These are phyloP conservation scores for Operophtera brumata DNA, from an alignment of 2,888 invertebrate species.

Conservation along the genomic window DNA sequence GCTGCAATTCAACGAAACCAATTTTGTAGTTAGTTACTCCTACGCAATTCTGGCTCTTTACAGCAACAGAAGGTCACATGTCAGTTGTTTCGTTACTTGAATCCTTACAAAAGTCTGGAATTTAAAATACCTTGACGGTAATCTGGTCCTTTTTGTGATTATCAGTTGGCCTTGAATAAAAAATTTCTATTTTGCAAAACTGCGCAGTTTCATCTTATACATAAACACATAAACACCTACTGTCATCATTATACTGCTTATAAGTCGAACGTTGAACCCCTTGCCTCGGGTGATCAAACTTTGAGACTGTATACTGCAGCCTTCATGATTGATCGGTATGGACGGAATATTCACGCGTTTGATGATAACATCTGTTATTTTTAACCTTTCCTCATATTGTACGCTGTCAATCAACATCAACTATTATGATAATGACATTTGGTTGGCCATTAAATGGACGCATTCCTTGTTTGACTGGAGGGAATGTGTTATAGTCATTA, in stretches of 20 bases:
- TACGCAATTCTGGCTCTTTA: constrained; percentile 61
- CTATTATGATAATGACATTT: not conserved
- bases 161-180: not conserved
- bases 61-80: constrained; percentile 55
- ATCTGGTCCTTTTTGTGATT: not conserved
- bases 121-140: constrained; percentile 1
- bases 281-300: constrained; percentile 48
- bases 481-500: constrained; percentile 14
- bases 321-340: constrained; percentile 43
- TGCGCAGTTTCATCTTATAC: constrained; percentile 28
- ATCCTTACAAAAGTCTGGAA: constrained; percentile 16
- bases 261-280: constrained; percentile 53
- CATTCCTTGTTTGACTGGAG: not conserved
- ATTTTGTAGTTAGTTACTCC: constrained; percentile 70
- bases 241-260: constrained; percentile 33
- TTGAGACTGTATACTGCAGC: constrained; percentile 38
- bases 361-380: constrained; percentile 21
- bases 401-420: constrained; percentile 9
- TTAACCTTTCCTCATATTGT: constrained; percentile 3
- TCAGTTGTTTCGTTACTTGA: constrained; percentile 30
- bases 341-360: constrained; percentile 30
- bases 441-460: not conserved
- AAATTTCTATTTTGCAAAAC: constrained; percentile 19
- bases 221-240: constrained; percentile 30
- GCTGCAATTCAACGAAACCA: constrained; percentile 65